Evolutionary conservation across 2,113 vertebrate genomes (phyloP).

Genomic region (Edolisoma coerulescens): DNA sequence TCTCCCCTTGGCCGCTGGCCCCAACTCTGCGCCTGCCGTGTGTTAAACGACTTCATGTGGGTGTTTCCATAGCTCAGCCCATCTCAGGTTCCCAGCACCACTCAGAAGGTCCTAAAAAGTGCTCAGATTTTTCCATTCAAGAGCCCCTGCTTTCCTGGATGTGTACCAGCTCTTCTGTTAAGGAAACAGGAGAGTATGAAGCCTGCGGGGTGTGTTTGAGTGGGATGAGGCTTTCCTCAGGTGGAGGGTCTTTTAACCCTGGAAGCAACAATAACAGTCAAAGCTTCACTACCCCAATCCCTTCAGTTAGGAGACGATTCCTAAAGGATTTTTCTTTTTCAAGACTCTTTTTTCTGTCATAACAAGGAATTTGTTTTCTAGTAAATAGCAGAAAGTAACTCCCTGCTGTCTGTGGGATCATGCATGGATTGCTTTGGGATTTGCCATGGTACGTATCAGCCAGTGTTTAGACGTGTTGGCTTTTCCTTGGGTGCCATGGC

Average conservation of each 20-base stretch:
- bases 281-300: background rate
- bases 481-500: background rate
- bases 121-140: background rate
- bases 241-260: background rate
- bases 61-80: background rate
- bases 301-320: background rate
- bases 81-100: fast-evolving
- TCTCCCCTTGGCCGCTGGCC: background rate
- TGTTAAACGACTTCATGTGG: background rate
- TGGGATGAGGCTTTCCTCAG: background rate
- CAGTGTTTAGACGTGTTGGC: background rate
- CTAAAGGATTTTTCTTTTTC: background rate
- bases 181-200: fast-evolving
- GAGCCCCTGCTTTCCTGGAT: background rate
- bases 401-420: background rate
- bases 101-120: background rate
- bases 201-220: background rate
- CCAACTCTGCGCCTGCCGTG: fast-evolving
- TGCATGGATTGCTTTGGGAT: background rate
- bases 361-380: background rate
- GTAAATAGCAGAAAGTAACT: background rate
- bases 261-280: background rate
- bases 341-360: background rate
- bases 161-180: fast-evolving
- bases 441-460: fast-evolving